Percentiles rank a stretch among this genome's conserved stretches.
Evolutionary conservation across 2,888 invertebrate species (phyloP).

Genomic region (Limnephilus marmoratus): DNA sequence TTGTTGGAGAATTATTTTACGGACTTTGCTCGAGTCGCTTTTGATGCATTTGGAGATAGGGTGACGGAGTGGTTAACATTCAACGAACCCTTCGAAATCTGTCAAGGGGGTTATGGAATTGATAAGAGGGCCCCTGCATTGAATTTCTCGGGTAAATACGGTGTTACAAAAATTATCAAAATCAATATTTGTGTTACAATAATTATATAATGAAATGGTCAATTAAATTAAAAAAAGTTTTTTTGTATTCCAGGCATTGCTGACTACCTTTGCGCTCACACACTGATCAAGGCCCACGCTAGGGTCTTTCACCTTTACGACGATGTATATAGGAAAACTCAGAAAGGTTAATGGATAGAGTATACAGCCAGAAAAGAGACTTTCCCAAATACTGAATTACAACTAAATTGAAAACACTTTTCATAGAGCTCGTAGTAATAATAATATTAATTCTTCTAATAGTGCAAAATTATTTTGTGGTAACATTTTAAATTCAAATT

Average conservation of each 20-base stretch:
- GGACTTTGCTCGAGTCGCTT: conserved; percentile 75
- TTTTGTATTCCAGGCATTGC: conserved; percentile 72
- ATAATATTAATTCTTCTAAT: too few relatives aligned
- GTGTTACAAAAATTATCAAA: background rate
- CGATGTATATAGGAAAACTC: conserved; percentile 71
- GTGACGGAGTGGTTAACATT: conserved; percentile 80
- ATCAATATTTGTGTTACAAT: background rate
- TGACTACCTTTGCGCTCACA: conserved; percentile 81
- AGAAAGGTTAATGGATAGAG: conserved; percentile 67
- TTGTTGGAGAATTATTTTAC: conserved; percentile 75
- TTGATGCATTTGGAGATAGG: conserved; percentile 75
- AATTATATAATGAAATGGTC: too few relatives aligned
- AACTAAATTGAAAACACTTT: background rate
- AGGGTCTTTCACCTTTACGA: conserved; percentile 79
- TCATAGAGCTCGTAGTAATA: background rate
- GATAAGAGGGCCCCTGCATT: conserved; percentile 71
- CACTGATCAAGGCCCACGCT: conserved; percentile 81
- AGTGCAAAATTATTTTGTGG: too few relatives aligned
- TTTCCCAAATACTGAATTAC: background rate
- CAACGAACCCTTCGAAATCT: conserved; percentile 77
- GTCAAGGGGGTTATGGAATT: conserved; percentile 68
- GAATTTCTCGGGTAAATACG: conserved; percentile 64
- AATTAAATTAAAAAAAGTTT: background rate
- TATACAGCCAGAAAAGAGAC: background rate
- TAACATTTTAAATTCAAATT: too few relatives aligned